phyloP scores from a whole-genome alignment of 2,113 vertebrate genomes.

The Harpagus bidentatus region DNA sequence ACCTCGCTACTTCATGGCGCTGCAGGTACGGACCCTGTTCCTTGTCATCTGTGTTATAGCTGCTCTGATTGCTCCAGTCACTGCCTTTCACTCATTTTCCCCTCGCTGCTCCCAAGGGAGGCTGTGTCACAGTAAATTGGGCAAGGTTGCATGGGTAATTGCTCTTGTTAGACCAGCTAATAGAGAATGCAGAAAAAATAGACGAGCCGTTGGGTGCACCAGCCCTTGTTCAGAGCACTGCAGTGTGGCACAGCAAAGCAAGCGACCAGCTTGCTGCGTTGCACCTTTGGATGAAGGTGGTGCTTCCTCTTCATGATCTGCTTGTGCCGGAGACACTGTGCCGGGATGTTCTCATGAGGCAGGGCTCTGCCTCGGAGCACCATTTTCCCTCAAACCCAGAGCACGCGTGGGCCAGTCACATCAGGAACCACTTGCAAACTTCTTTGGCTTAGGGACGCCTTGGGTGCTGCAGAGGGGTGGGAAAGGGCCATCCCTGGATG shows the following conservation, averaged over 20 bases:
- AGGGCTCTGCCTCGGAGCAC: neutral
- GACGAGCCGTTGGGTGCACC: neutral
- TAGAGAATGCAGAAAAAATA: neutral
- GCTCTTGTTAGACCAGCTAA: neutral
- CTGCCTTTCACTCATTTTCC: neutral
- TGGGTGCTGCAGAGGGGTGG: neutral
- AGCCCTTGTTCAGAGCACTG: neutral
- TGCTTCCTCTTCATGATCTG: neutral
- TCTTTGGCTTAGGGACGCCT: neutral
- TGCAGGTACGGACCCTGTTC: neutral
- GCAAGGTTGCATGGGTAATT: neutral
- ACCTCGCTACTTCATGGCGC: neutral
- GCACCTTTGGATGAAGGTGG: too few relatives aligned
- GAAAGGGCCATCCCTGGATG: neutral
- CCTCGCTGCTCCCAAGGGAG: neutral
- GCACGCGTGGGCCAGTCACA: fast-evolving
- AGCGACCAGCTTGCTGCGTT: neutral
- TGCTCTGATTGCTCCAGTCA: neutral
- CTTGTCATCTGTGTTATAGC: too few relatives aligned
- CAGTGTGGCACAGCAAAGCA: neutral
- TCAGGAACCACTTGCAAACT: neutral
- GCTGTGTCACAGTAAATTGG: neutral
- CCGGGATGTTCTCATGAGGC: neutral
- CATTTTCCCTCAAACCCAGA: neutral
- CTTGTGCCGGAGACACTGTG: fast-evolving